Conservation (phyloP, 2,888 invertebrate species). For the Caenorhabditis panamensis region DNA sequence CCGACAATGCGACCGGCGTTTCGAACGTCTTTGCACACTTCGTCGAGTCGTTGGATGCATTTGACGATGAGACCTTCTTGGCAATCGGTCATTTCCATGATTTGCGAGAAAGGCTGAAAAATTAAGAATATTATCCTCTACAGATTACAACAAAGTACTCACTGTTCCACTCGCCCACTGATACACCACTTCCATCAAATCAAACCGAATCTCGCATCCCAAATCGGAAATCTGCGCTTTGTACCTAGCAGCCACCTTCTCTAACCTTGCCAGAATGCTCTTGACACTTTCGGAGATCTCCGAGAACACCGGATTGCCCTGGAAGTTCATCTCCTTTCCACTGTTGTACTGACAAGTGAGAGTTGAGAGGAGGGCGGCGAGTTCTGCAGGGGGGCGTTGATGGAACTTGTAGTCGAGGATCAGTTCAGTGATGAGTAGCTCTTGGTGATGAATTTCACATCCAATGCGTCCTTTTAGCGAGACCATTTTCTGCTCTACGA, state of each 20-base stretch:
- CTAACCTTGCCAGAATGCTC: slow-evolving; percentile 76
- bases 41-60: slow-evolving; percentile 96
- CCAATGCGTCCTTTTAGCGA: slow-evolving; percentile 87
- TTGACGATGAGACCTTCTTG: slow-evolving; percentile 98
- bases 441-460: slow-evolving; percentile 79
- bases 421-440: slow-evolving; percentile 92
- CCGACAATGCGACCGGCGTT: slow-evolving; percentile 95
- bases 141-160: slow-evolving; percentile 76
- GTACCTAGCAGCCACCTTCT: slow-evolving; percentile 48
- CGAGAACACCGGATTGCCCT: slow-evolving; percentile 49
- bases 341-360: slow-evolving; percentile 93
- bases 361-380: slow-evolving; percentile 93
- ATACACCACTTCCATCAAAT: slow-evolving; percentile 93
- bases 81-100: slow-evolving; percentile 92
- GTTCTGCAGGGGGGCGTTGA: slow-evolving; percentile 86
- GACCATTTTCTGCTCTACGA: slow-evolving; percentile 87
- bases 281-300: slow-evolving; percentile 67
- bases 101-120: slow-evolving; percentile 90
- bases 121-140: background rate
- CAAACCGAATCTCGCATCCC: slow-evolving; percentile 87
- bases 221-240: slow-evolving; percentile 48
- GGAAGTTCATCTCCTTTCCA: slow-evolving; percentile 70
- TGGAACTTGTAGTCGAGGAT: slow-evolving; percentile 92
- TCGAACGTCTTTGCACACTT: slow-evolving; percentile 91
- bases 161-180: slow-evolving; percentile 95